Percentiles rank a stretch among this genome's conserved stretches.
Evolutionary conservation across 2,888 invertebrate genomes (phyloP).

Genomic region (Sarcophaga caerulescens): DNA sequence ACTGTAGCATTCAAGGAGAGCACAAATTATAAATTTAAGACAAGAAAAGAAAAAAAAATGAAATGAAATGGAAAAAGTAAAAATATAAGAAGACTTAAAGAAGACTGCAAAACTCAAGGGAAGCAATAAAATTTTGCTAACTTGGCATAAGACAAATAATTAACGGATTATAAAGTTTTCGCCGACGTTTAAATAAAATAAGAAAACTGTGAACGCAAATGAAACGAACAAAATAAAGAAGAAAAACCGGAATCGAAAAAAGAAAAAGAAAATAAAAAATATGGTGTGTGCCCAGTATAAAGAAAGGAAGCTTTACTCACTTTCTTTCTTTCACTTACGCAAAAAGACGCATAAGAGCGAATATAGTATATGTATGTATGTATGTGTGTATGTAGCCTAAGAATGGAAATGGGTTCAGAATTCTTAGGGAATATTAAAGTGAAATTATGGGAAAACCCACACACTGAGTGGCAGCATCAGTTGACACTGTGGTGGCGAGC

Average conservation of each 20-base stretch:
- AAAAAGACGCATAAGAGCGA: no score
- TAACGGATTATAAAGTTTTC: constrained; percentile 76
- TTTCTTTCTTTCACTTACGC: no score
- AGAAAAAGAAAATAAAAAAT: neutral
- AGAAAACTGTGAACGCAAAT: constrained; percentile 50
- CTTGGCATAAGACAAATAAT: constrained; percentile 76
- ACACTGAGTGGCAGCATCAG: neutral
- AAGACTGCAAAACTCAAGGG: constrained; percentile 62
- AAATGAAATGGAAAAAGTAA: constrained; percentile 21
- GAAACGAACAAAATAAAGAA: constrained; percentile 8
- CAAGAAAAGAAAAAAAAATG: constrained; percentile 6
- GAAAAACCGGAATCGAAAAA: neutral
- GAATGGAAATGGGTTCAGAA: constrained; percentile 56
- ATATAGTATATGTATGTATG: no score
- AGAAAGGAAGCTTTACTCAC: neutral
- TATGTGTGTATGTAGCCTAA: neutral
- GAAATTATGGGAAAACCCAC: constrained; percentile 55
- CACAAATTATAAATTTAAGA: constrained; percentile 45
- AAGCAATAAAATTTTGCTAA: constrained; percentile 72
- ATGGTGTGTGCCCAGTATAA: constrained; percentile 16
- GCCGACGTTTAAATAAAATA: constrained; percentile 71
- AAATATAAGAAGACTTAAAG: constrained; percentile 24
- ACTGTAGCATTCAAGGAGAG: constrained; percentile 16
- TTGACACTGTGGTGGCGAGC: neutral
- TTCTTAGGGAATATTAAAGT: constrained; percentile 49